Evolutionary conservation across 2,888 invertebrate genomes (phyloP).

Genomic region (Lysandra coridon): DNA sequence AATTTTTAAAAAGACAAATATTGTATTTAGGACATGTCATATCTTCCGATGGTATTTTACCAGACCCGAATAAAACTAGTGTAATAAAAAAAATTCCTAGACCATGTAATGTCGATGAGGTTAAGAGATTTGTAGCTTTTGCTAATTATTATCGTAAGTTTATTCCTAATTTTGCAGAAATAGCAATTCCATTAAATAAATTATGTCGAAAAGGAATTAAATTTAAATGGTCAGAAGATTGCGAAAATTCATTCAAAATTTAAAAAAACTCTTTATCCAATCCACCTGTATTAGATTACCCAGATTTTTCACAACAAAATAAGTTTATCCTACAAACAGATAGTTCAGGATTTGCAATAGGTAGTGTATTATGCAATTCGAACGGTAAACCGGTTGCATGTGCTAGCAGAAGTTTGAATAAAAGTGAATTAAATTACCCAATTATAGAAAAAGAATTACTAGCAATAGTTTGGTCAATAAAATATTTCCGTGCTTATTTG

Average conservation of each 20-base stretch:
- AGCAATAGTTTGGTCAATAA: too few relatives aligned
- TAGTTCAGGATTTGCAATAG: constrained; percentile 23
- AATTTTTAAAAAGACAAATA: background rate
- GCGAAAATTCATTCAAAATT: too few relatives aligned
- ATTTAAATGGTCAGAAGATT: too few relatives aligned
- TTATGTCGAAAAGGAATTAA: background rate
- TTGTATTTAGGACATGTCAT: background rate
- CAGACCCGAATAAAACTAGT: background rate
- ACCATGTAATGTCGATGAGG: background rate
- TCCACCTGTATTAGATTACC: background rate
- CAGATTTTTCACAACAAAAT: constrained; percentile 33
- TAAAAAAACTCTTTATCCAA: too few relatives aligned
- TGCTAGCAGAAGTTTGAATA: too few relatives aligned
- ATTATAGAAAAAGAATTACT: too few relatives aligned
- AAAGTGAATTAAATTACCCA: too few relatives aligned
- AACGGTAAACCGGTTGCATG: background rate
- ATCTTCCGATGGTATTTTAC: background rate
- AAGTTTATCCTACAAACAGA: constrained; percentile 35
- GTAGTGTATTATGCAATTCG: constrained; percentile 12
- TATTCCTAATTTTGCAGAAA: background rate
- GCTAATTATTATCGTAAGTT: background rate
- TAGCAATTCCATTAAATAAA: constrained; percentile 16
- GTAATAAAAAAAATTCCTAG: background rate
- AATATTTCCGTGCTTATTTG: too few relatives aligned
- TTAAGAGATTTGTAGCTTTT: background rate